A percentile compares a stretch with the other conserved stretches of the same genome.
phyloP scores from a whole-genome alignment of 2,797 vertebrate genomes.

The Hemitrygon akajei region DNA sequence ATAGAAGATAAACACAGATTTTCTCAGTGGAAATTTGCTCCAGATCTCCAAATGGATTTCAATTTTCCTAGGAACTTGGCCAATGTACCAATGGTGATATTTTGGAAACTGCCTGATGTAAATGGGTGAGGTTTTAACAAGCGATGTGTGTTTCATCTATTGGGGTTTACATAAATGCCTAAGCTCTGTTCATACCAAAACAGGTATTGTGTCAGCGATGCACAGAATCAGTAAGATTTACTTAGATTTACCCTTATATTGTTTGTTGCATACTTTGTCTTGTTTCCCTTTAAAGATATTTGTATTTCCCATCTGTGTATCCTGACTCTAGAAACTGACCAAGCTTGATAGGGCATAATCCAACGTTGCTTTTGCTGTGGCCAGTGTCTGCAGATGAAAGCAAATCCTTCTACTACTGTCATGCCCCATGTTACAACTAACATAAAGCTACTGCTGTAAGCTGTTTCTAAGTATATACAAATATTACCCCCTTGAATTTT shows the following conservation, averaged over 20 bases:
- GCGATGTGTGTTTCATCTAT: neutral
- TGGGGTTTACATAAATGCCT: neutral
- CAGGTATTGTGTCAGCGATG: neutral
- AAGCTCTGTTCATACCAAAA: neutral
- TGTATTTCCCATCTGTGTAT: neutral
- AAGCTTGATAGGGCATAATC: neutral
- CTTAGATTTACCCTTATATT: neutral
- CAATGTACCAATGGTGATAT: neutral
- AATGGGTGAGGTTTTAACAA: neutral
- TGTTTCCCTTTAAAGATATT: neutral
- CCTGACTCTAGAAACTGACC: neutral
- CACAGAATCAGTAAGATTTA: neutral
- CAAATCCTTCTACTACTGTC: neutral
- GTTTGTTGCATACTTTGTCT: neutral
- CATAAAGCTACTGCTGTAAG: too few relatives aligned
- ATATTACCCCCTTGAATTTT: too few relatives aligned
- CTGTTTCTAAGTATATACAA: too few relatives aligned
- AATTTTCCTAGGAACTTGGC: too few relatives aligned
- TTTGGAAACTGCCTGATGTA: neutral
- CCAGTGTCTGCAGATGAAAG: neutral
- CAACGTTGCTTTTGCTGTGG: neutral
- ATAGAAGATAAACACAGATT: neutral
- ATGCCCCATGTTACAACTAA: neutral
- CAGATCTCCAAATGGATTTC: neutral
- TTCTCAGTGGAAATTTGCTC: neutral